Evolutionary conservation across 2,888 invertebrate species (phyloP).

Genomic region (Apotomis betuletana): DNA sequence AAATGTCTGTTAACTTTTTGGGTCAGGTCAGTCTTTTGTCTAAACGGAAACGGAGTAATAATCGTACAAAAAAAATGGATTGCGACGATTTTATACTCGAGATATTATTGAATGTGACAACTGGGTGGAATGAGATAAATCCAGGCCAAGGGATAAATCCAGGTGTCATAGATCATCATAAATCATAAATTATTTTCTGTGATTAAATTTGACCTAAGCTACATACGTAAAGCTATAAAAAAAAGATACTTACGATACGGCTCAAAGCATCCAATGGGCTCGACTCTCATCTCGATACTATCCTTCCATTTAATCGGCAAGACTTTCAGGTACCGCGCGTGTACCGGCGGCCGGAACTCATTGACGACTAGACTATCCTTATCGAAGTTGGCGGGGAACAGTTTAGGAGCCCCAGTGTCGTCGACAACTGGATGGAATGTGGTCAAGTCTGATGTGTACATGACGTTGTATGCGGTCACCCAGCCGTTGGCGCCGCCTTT

Average conservation of each 20-base stretch:
- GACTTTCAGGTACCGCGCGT: constrained; percentile 88
- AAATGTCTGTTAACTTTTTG: no score
- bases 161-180: no score
- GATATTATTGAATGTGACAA: no score
- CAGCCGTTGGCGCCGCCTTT: constrained; percentile 88
- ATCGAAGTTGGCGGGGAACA: constrained; percentile 90
- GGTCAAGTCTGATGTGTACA: constrained; percentile 88
- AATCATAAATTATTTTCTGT: no score
- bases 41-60: no score
- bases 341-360: constrained; percentile 88
- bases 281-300: constrained; percentile 88
- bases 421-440: constrained; percentile 88
- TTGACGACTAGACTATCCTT: constrained; percentile 83
- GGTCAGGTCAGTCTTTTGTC: no score
- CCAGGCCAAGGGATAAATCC: no score
- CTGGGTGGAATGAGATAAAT: no score
- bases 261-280: constrained; percentile 90
- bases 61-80: no score
- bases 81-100: no score
- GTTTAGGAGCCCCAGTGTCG: constrained; percentile 77
- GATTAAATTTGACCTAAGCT: no score
- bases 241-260: constrained; percentile 84
- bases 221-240: no score
- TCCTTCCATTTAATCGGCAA: constrained; percentile 89
- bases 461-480: constrained; percentile 89